Conservation (phyloP, 1,140 invertebrate species). For the Aethina tumida region DNA sequence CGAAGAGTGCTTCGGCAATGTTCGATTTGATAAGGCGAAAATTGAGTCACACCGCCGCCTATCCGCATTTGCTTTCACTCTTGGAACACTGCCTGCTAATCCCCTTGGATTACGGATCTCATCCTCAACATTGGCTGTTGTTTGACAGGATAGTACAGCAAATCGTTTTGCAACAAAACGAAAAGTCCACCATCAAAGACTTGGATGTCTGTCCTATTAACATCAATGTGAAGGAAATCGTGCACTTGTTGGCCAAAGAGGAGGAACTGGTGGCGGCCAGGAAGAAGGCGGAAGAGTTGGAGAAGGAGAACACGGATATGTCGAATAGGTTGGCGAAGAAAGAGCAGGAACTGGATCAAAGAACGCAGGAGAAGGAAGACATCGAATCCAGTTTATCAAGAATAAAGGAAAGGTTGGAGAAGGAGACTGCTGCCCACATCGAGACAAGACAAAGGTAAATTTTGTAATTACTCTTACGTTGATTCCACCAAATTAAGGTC, state of each 20-base stretch:
- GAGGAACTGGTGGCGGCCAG: conserved; percentile 82
- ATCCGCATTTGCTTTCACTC: conserved; percentile 85
- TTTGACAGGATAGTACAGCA: conserved; percentile 95
- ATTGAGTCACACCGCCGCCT: conserved; percentile 84
- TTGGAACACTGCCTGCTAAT: conserved; percentile 85
- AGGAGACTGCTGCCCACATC: conserved; percentile 76
- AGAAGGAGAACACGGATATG: conserved; percentile 82
- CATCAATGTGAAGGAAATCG: conserved; percentile 86
- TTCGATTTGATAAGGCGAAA: conserved; percentile 87
- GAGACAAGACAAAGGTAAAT: conserved; percentile 66
- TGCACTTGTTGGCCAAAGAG: conserved; percentile 86
- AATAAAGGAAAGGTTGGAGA: conserved; percentile 81
- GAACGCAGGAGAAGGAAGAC: conserved; percentile 87
- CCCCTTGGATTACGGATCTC: conserved; percentile 71
- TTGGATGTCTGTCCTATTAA: conserved; percentile 75
- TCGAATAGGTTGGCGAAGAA: conserved; percentile 79
- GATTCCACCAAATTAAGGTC: too few species aligned
- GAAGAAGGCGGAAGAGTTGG: conserved; percentile 77
- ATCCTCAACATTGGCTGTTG: conserved; percentile 86
- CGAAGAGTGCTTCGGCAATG: conserved; percentile 88
- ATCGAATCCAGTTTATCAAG: conserved; percentile 72
- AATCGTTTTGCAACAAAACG: conserved; percentile 74
- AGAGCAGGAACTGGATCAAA: conserved; percentile 84
- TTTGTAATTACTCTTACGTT: background rate
- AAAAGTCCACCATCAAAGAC: conserved; percentile 46